Percentiles rank a stretch among this genome's conserved stretches.
phyloP scores from a whole-genome alignment of 2,113 vertebrate genomes.

The Panthera tigris region DNA sequence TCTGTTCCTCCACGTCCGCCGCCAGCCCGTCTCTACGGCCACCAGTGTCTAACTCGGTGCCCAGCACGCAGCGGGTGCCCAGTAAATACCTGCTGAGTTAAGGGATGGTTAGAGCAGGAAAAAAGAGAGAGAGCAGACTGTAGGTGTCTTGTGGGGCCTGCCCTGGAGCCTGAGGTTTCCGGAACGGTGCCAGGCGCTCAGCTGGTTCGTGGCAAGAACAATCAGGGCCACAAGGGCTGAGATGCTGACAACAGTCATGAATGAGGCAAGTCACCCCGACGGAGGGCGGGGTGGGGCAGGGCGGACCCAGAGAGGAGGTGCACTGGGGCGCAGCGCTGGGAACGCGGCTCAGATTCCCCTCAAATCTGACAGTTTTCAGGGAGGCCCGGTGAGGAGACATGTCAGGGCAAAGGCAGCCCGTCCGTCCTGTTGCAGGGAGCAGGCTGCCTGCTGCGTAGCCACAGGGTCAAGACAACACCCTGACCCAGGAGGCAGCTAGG shows the following conservation, averaged over 20 bases:
- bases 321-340: background rate
- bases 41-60: background rate
- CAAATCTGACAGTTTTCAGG: slow-evolving; percentile 27
- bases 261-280: background rate
- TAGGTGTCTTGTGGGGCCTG: background rate
- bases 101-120: background rate
- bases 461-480: background rate
- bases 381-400: background rate
- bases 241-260: background rate
- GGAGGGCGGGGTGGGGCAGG: background rate
- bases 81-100: background rate
- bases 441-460: background rate
- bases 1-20: background rate
- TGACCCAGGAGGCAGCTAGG: too few relatives aligned
- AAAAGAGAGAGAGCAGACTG: background rate
- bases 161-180: background rate
- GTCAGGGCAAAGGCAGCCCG: background rate
- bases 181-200: background rate
- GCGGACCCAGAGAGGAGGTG: background rate
- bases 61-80: background rate
- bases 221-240: background rate
- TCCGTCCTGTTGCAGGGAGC: background rate
- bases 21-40: background rate
- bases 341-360: background rate
- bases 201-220: background rate